Evolutionary conservation across 2,797 vertebrate genomes (phyloP), one percentile per base, ranked within the genome.

Genomic region (Gymnodraco acuticeps): DNA sequence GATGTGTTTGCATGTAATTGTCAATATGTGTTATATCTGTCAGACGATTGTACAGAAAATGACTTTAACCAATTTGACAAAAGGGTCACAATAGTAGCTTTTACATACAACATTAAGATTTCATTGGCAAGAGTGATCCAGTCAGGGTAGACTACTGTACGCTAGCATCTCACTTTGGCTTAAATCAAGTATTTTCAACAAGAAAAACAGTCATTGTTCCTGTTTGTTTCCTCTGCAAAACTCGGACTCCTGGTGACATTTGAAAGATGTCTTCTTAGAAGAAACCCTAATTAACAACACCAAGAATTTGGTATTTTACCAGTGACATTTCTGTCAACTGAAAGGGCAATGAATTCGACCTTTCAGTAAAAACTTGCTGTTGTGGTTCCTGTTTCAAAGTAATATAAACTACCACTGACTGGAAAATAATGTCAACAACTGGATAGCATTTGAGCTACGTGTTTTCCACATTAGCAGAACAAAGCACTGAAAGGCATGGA

Each of bases 281-380:
- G 70, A 81, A 73, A 73, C 5, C 45, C 41, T 46, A 68, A 63
- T 78, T 54, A 46, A 50, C 31, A 52, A 60, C 66, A 74, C 4
- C 54, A 75, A 62, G 41, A 65, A 76, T 67, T 69, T 80, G 74
- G 31, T n/a, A 71, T 88, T 83, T 70, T 56, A 77, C 45, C 48
- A 55, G 69, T 72, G 82, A 73, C 83, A 86, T 87, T 81, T 84
- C 42, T 69, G 60, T 80, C 27, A 63, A 72, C 56, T 31, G 3
- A 79, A 80, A 81, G 64, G 65, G 78, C 60, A 72, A 9, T 52
- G 64, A 64, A 19, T 61, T 58, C 69, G 61, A 78, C 72, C 77
- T 86, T 86, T 82, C 77, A 58, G 43, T 10, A 45, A 56, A 53
- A 27, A 56, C 51, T 41, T 14, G 1, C 1, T 47, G 19, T 20